A percentile compares a stretch with the other conserved stretches of the same genome.
phyloP scores from a whole-genome alignment of 2,888 invertebrate species.

The Parasteatoda lunata region DNA sequence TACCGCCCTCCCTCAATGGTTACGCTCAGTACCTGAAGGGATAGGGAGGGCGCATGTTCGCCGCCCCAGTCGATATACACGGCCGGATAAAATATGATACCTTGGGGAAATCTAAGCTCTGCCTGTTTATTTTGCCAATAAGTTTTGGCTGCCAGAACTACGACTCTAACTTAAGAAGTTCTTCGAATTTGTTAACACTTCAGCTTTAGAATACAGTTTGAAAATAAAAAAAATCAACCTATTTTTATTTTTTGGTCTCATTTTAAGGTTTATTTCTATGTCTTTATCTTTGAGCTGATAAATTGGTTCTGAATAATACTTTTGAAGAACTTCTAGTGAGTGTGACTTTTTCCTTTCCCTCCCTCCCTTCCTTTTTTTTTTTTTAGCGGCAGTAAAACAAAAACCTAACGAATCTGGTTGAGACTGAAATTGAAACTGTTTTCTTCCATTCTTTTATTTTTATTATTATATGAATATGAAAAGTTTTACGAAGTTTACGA shows the following conservation, averaged over 20 bases:
- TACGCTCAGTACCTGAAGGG: slow-evolving; percentile 29
- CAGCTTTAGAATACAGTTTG: slow-evolving; percentile 38
- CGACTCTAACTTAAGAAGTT: slow-evolving; percentile 55
- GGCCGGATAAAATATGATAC: slow-evolving; percentile 60
- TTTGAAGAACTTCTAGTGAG: slow-evolving; percentile 13
- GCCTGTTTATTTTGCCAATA: slow-evolving; percentile 62
- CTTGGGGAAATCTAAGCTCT: slow-evolving; percentile 60
- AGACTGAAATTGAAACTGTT: background rate
- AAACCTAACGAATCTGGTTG: slow-evolving; percentile 14
- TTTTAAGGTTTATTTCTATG: slow-evolving; percentile 48
- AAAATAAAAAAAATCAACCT: slow-evolving; percentile 2
- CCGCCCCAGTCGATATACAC: slow-evolving; percentile 47
- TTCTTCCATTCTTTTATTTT: background rate
- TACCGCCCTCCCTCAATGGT: background rate
- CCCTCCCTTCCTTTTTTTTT: background rate
- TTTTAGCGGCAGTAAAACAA: background rate
- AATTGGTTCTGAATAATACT: slow-evolving; percentile 50
- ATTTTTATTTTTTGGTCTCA: background rate
- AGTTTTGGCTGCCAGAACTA: slow-evolving; percentile 44
- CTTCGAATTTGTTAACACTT: slow-evolving; percentile 64
- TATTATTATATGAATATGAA: background rate
- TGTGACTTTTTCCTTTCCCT: slow-evolving; percentile 8
- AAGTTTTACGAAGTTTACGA: background rate
- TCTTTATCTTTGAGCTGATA: slow-evolving; percentile 44
- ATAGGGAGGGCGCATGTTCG: slow-evolving; percentile 36